A percentile compares a stretch with the other conserved stretches of the same genome.
phyloP scores from a whole-genome alignment of 2,113 vertebrate genomes.

The Vidua macroura region DNA sequence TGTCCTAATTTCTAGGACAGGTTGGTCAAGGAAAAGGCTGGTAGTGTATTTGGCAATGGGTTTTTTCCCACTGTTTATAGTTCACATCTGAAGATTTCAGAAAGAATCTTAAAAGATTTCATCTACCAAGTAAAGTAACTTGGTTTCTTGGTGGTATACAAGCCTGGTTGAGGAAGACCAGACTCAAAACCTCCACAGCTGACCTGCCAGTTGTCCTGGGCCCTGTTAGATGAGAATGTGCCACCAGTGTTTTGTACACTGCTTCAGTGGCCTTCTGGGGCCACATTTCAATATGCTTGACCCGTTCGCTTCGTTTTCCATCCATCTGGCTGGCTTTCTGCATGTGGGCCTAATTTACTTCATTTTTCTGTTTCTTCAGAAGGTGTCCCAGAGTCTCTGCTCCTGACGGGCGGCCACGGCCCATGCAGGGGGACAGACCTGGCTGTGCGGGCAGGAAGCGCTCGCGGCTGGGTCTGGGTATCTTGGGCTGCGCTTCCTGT shows the following conservation, averaged over 20 bases:
- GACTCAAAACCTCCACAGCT: neutral
- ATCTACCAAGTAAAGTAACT: neutral
- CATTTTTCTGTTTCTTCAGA: neutral
- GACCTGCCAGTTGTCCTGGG: neutral
- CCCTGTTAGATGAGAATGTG: neutral
- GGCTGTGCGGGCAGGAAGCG: constrained; percentile 68
- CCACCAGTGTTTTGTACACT: neutral
- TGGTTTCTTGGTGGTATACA: neutral
- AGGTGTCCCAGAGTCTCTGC: neutral
- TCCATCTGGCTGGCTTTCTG: neutral
- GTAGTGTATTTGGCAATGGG: neutral
- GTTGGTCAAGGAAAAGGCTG: neutral
- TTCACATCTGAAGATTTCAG: neutral
- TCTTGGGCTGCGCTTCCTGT: constrained; percentile 77
- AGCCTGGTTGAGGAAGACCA: neutral
- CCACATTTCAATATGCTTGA: neutral
- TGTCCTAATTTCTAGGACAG: neutral
- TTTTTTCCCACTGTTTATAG: neutral
- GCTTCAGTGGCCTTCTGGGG: neutral
- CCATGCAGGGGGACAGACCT: neutral
- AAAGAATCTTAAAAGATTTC: neutral
- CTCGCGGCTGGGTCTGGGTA: constrained; percentile 31
- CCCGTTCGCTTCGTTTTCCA: neutral
- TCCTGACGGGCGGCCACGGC: rapidly evolving
- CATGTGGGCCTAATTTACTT: neutral